Percentiles rank a stretch among this genome's conserved stretches.
Conservation (phyloP, 2,113 vertebrate species). For the Phyllopteryx taeniolatus region DNA sequence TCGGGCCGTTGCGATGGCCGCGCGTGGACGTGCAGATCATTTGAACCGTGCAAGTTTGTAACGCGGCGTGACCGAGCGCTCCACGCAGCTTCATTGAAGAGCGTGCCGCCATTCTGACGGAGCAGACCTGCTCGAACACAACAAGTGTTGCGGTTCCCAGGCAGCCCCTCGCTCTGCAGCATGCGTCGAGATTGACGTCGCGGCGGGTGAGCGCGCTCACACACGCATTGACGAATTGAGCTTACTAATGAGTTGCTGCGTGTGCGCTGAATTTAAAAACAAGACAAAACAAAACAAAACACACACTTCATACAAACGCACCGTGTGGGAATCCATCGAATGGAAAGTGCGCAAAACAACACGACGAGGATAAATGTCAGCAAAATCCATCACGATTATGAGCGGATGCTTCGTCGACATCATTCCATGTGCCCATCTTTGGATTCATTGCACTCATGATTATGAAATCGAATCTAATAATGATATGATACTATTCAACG, state of each 20-base stretch:
- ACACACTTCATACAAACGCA: no score
- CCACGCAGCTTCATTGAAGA: constrained; percentile 55
- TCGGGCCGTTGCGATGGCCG: background rate
- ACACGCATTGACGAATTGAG: background rate
- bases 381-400: no score
- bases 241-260: background rate
- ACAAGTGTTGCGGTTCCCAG: constrained; percentile 65
- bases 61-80: constrained; percentile 60
- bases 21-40: constrained; percentile 20
- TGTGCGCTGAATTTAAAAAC: background rate
- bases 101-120: constrained; percentile 40
- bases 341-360: no score
- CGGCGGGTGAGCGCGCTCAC: background rate
- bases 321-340: no score
- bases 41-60: constrained; percentile 56
- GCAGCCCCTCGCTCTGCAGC: constrained; percentile 50
- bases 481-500: no score
- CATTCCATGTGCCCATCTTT: no score
- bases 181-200: constrained; percentile 27
- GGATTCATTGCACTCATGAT: no score
- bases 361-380: no score
- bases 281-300: no score
- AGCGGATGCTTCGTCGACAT: no score
- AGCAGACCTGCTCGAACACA: constrained; percentile 44
- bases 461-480: no score